These are phyloP conservation scores for Drosophila pseudotalamancana DNA, from an alignment of 2,888 invertebrate species.

Conservation along the genomic window DNA sequence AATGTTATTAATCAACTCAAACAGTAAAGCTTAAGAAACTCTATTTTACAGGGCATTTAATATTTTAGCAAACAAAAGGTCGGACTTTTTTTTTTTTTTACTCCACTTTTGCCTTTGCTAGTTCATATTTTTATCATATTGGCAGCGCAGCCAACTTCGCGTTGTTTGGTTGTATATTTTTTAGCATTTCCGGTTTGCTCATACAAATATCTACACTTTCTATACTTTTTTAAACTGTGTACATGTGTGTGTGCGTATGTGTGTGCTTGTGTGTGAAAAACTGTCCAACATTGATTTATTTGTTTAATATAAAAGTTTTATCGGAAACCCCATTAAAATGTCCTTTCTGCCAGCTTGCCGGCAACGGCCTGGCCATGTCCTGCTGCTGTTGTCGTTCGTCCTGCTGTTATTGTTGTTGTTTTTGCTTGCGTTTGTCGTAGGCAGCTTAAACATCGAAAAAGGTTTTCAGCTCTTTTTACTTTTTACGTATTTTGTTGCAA, in stretches of 20 bases:
- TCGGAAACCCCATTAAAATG: conserved; percentile 82
- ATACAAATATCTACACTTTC: conserved; percentile 72
- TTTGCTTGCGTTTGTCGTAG: conserved; percentile 72
- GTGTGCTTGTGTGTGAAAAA: conserved; percentile 64
- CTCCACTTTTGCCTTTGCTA: conserved; percentile 57
- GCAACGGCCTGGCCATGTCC: conserved; percentile 41
- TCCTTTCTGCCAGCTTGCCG: conserved; percentile 80
- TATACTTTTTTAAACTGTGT: conserved; percentile 71
- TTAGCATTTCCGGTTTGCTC: conserved; percentile 74
- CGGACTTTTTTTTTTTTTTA: neutral
- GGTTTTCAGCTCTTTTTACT: conserved; percentile 66
- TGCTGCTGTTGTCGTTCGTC: conserved; percentile 43
- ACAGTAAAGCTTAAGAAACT: no score
- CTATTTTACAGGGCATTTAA: conserved; percentile 43
- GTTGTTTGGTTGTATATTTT: conserved; percentile 65
- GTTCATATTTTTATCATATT: conserved; percentile 80
- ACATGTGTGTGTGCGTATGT: conserved; percentile 30
- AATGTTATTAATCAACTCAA: no score
- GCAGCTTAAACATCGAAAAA: conserved; percentile 78
- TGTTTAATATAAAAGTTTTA: conserved; percentile 81
- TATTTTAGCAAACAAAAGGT: neutral
- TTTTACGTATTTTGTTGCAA: conserved; percentile 56
- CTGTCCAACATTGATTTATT: conserved; percentile 82
- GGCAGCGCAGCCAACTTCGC: conserved; percentile 64
- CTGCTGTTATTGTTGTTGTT: conserved; percentile 38